Evolutionary conservation across 2,113 vertebrate genomes (phyloP).

Genomic region (Cephalopholis sonnerati): DNA sequence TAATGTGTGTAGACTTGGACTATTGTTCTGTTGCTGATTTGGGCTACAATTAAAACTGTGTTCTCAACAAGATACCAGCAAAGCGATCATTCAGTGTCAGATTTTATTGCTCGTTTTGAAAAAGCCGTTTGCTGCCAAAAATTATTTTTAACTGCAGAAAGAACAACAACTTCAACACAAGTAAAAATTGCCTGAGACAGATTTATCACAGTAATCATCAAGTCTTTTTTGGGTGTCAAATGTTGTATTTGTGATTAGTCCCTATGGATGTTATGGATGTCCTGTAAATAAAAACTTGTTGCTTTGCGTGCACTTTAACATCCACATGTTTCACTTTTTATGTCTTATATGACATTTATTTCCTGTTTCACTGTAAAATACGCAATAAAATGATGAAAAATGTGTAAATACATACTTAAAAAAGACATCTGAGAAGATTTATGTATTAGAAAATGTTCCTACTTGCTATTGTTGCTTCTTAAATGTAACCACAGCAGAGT

Average conservation of each 20-base stretch:
- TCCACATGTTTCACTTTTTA: background rate
- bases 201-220: background rate
- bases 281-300: background rate
- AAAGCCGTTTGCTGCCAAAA: background rate
- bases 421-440: background rate
- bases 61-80: background rate
- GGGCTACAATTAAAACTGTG: background rate
- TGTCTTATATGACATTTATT: background rate
- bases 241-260: background rate
- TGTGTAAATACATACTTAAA: background rate
- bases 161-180: background rate
- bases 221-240: background rate
- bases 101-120: background rate
- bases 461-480: background rate
- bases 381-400: background rate
- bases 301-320: background rate
- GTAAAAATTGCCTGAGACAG: background rate
- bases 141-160: background rate
- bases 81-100: background rate
- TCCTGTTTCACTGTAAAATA: background rate
- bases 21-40: conserved; percentile 15
- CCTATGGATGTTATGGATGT: background rate
- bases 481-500: background rate
- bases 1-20: background rate
- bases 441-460: background rate